These are phyloP conservation scores for Emydura subglobosa DNA, from an alignment of 2,113 vertebrate species.

Conservation along the genomic window DNA sequence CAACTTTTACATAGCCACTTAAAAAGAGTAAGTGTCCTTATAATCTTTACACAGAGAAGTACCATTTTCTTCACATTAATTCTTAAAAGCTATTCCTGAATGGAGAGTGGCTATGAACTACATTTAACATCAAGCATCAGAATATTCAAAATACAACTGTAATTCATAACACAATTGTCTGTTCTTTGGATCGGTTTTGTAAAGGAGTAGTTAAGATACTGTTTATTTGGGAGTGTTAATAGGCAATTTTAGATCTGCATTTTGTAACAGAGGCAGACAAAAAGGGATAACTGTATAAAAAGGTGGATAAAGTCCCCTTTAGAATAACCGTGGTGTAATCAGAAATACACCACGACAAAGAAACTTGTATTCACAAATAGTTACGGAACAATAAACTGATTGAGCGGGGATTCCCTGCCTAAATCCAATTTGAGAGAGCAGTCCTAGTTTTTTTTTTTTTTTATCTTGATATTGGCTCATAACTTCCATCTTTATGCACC, in stretches of 20 bases:
- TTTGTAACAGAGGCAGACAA: background rate
- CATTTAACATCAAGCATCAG: background rate
- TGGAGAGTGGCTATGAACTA: background rate
- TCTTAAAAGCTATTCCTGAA: slow-evolving; percentile 1
- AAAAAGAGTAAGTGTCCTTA: background rate
- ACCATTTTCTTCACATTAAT: background rate
- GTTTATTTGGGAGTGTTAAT: slow-evolving; percentile 22
- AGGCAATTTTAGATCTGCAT: background rate
- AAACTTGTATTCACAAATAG: background rate
- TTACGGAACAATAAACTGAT: background rate
- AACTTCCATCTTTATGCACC: background rate
- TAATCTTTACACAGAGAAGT: background rate
- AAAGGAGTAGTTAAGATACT: background rate
- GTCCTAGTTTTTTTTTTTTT: background rate
- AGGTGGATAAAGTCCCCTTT: background rate
- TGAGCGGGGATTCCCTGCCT: background rate
- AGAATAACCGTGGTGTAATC: background rate
- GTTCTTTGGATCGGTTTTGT: background rate
- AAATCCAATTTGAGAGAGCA: background rate
- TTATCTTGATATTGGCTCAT: background rate
- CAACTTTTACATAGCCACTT: background rate
- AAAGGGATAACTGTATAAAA: background rate
- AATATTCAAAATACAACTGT: background rate
- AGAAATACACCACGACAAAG: background rate
- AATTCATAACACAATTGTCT: background rate